Evolutionary conservation across 2,797 vertebrate species (phyloP).

Genomic region (Argyrosomus regius): DNA sequence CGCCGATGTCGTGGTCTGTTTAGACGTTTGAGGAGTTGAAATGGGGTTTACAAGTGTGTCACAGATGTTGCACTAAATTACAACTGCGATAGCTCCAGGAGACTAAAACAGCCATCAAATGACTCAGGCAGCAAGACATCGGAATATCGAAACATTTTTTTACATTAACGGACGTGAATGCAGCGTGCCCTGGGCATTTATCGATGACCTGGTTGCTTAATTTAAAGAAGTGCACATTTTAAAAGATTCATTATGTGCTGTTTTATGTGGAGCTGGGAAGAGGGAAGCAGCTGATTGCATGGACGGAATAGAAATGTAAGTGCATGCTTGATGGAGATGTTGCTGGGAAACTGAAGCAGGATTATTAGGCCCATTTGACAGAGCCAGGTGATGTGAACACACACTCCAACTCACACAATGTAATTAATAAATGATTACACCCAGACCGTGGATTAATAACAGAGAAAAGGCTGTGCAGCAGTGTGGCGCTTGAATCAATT

Average conservation of each 20-base stretch:
- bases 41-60: slow-evolving; percentile 30
- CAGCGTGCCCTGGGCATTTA: slow-evolving; percentile 1
- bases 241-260: slow-evolving; percentile 22
- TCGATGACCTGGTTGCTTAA: slow-evolving; percentile 12
- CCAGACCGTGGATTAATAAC: slow-evolving; percentile 56
- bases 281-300: slow-evolving; percentile 8
- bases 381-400: slow-evolving; percentile 50
- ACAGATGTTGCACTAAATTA: slow-evolving; percentile 44
- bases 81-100: slow-evolving; percentile 21
- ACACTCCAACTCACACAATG: slow-evolving; percentile 38
- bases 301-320: slow-evolving; percentile 35
- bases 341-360: slow-evolving; percentile 41
- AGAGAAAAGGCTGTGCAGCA: slow-evolving; percentile 17
- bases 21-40: background rate
- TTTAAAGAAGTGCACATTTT: slow-evolving; percentile 38
- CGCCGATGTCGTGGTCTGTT: background rate
- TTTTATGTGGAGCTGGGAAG: slow-evolving; percentile 7
- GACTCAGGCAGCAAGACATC: background rate
- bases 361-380: slow-evolving; percentile 56
- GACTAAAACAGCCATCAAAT: slow-evolving; percentile 7
- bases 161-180: background rate
- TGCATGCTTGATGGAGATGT: slow-evolving; percentile 48
- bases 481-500: slow-evolving; percentile 63
- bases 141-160: background rate
- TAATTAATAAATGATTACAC: slow-evolving; percentile 65